Base-by-base conservation (phyloP, 2,888 invertebrate species). In the Drosophila quinaria region DNA sequence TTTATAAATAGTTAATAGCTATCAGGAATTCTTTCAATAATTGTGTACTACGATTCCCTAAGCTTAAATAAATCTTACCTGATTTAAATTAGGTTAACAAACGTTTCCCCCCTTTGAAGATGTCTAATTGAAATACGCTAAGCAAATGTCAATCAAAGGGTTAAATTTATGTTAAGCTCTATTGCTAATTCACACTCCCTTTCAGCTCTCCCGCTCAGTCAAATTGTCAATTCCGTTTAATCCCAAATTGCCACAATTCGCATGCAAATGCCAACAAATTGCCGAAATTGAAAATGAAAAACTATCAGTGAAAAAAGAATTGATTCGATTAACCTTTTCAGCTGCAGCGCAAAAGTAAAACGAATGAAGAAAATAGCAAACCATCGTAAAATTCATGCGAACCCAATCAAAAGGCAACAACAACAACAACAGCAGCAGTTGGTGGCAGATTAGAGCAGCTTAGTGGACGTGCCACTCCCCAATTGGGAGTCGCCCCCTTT, bases 261-360 rank as follows among this genome's bases (percentile, higher is more conserved):
- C 46, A 60, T 70, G 74, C 72, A 75, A 76, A 74, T 75, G 44
- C 44, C 54, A 65, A 75, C 44, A 55, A 54, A 59, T 49, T n/a
- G 59, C 49, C 33, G 42, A 31, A 33, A 39, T 51, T 25, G 42
- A 15, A 42, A 49, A 42, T 42, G 17, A 19, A 46, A 61, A 62
- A 64, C 61, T 49, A 67, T 51, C 29, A 50, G 58, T 39, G n/a
- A 37, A 68, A 68, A 64, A 50, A 33, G 63, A 69, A 69, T 87
- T 87, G 84, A 83, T 87, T 87, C 78, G 85, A 84, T 84, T 84
- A 84, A 87, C 84, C 84, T 89, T 80, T 84, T 71, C 72, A 66
- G 68, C 68, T 67, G 47, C 70, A 68, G 31, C 52, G 54, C 25
- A 44, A 25, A 31, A 22, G 8, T n/a, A 15, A 15, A 17, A 55